A percentile compares a stretch with the other conserved stretches of the same genome.
Evolutionary conservation across 2,113 vertebrate genomes (phyloP).

Genomic region (Microtus richardsoni): DNA sequence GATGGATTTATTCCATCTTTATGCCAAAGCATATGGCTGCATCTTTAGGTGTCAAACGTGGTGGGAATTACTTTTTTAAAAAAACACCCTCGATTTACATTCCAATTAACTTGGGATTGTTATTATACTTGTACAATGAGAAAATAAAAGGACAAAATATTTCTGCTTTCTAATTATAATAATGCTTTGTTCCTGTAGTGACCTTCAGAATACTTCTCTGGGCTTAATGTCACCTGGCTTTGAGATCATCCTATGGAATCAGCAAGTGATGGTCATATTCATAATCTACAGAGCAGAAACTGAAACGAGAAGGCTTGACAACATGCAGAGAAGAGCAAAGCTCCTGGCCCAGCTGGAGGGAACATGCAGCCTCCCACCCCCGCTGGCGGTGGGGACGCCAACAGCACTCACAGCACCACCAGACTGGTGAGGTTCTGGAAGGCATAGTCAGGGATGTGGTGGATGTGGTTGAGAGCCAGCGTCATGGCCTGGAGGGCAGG

Average conservation of each 20-base stretch:
- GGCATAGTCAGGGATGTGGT: conserved; percentile 93
- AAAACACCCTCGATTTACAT: background rate
- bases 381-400: background rate
- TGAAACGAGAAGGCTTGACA: background rate
- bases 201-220: background rate
- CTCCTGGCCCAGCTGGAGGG: background rate
- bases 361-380: background rate
- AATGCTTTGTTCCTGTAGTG: background rate
- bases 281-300: background rate
- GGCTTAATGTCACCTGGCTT: background rate
- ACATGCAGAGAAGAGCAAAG: background rate
- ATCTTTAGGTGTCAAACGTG: background rate
- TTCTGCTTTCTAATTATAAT: background rate
- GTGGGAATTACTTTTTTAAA: background rate
- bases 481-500: conserved; percentile 97
- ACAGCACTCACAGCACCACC: conserved; percentile 94
- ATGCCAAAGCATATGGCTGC: background rate
- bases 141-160: background rate
- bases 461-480: conserved; percentile 96
- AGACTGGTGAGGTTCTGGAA: conserved; percentile 97
- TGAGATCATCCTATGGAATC: background rate
- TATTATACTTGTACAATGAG: background rate
- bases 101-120: background rate
- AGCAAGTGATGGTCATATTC: background rate
- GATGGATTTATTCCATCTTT: background rate